Percentiles rank a stretch among this genome's conserved stretches.
Evolutionary conservation across 1,140 invertebrate species (phyloP).

Genomic region (Drosophila pruinosa): DNA sequence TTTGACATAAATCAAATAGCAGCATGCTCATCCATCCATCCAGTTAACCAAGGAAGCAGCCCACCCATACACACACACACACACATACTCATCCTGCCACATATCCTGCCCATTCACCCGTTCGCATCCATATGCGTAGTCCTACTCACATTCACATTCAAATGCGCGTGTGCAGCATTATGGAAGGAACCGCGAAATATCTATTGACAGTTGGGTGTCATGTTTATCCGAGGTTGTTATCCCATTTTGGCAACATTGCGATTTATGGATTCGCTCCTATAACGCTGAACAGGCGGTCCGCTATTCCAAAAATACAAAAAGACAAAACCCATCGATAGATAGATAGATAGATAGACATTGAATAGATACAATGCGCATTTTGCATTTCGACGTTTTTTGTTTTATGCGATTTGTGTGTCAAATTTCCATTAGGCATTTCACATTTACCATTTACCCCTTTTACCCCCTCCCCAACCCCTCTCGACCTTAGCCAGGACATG

Average conservation of each 20-base stretch:
- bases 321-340: slow-evolving; percentile 24
- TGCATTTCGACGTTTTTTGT: slow-evolving; percentile 67
- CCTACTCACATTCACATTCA: slow-evolving; percentile 16
- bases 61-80: neutral
- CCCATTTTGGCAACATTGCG: slow-evolving; percentile 82
- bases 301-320: slow-evolving; percentile 1
- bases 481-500: slow-evolving; percentile 32
- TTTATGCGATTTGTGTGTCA: slow-evolving; percentile 79
- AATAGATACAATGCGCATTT: slow-evolving; percentile 67
- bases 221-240: slow-evolving; percentile 82
- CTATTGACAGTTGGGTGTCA: slow-evolving; percentile 83
- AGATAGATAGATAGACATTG: slow-evolving; percentile 52
- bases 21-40: slow-evolving; percentile 70
- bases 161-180: slow-evolving; percentile 73
- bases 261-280: slow-evolving; percentile 68
- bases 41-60: neutral
- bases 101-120: slow-evolving; percentile 9
- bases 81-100: slow-evolving; percentile 2
- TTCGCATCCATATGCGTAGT: slow-evolving; percentile 3
- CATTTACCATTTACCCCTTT: slow-evolving; percentile 32
- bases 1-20: slow-evolving; percentile 83
- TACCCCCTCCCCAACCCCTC: slow-evolving; percentile 22
- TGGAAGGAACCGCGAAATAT: slow-evolving; percentile 82
- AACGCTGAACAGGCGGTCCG: slow-evolving; percentile 57
- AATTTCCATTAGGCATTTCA: slow-evolving; percentile 79